Evolutionary conservation across 2,888 invertebrate species (phyloP).

Genomic region (Heliconius cydno): DNA sequence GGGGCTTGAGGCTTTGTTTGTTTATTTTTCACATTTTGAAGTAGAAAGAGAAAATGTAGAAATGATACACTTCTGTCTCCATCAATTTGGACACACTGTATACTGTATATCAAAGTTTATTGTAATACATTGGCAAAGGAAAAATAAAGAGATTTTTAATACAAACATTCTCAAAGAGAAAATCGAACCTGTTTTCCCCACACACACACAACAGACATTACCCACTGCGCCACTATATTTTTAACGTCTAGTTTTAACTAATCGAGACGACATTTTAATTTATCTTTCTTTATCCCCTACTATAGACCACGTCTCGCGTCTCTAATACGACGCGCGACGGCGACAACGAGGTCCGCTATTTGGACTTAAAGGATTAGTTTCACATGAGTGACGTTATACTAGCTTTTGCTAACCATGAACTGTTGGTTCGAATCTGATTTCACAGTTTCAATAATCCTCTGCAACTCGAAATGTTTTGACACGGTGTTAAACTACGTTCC

Average conservation of each 20-base stretch:
- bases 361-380: background rate
- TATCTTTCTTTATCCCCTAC: background rate
- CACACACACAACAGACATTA: background rate
- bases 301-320: background rate
- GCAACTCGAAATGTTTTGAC: background rate
- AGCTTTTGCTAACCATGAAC: background rate
- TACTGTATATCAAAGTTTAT: background rate
- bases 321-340: background rate
- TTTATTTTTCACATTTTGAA: background rate
- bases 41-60: background rate
- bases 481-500: background rate
- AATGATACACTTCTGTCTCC: background rate
- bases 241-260: background rate
- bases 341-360: background rate
- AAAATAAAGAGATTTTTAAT: no score
- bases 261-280: background rate
- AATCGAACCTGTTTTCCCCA: background rate
- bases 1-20: no score
- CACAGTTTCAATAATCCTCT: background rate
- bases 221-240: background rate
- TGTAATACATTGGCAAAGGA: background rate
- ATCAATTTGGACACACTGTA: background rate
- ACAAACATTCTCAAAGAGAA: background rate
- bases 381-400: constrained; percentile 1
- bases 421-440: constrained; percentile 4